Base-by-base conservation (phyloP, 2,888 invertebrate species). In the Mythimna vitellina region DNA sequence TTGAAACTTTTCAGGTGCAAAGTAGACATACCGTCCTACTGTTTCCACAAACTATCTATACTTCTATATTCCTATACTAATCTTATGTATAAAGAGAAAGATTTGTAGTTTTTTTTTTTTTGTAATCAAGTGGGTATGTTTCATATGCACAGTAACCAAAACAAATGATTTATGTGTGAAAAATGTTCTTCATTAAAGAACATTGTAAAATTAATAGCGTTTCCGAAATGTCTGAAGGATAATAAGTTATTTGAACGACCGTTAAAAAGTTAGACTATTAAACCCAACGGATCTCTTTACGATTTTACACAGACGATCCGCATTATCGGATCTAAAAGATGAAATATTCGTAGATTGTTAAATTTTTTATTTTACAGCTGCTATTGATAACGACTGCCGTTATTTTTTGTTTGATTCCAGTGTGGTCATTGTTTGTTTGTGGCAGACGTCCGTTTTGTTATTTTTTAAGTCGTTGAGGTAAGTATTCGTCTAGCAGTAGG, bases 251-350 rank as follows among this genome's bases (percentile, higher is more conserved):
- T 82, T 73, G 74, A 84, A 85, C 65, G 68, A 72, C 70, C 81
- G 38, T 82, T 78, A 78, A 78, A 85, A 87, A 89, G 81, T 89
- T 88, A 1, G 57, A 63, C 78, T 67, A 83, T 89, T 84, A 88
- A 85, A 81, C 67, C 64, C n/a, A 60, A 77, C 58, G 51, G 73
- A 78, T 70, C 76, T 69, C 35, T 82, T 86, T 82, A 77, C 78
- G 80, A 73, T 80, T 84, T 80, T 78, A 81, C 78, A 80, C 74
- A 22, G 67, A 73, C 73, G 77, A 79, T 80, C 38, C 42, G 73
- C 61, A 86, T 85, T 83, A 87, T 83, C 76, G 60, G 68, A 75
- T 76, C 32, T 57, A 78, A 60, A 32, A 57, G 51, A 49, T 57
- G 38, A 64, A 81, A 69, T 73, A 76, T 74, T 76, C 57, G 60